Conservation (phyloP, 1,140 invertebrate species). For the Drosophila hydei region DNA sequence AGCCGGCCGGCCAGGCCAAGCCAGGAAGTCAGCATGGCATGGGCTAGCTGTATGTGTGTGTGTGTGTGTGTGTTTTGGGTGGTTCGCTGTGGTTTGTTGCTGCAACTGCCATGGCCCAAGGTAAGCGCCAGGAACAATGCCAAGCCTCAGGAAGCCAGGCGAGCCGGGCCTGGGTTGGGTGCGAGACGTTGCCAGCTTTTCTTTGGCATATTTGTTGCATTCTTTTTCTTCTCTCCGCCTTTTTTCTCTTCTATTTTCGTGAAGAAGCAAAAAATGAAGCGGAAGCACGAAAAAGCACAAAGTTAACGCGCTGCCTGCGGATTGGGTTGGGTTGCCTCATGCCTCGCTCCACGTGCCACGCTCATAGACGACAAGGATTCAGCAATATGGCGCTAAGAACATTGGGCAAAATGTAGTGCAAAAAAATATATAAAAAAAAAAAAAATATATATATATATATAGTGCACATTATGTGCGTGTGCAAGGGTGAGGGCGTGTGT, state of each 20-base stretch:
- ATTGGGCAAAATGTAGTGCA: constrained; percentile 77
- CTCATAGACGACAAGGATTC: constrained; percentile 36
- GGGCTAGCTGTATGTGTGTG: background rate
- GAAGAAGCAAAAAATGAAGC: constrained; percentile 69
- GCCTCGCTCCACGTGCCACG: constrained; percentile 1
- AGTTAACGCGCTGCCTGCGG: constrained; percentile 65
- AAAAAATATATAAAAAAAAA: constrained; percentile 45
- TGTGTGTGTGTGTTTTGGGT: background rate
- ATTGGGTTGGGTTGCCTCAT: background rate
- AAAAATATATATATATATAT: constrained; percentile 15
- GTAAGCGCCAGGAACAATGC: constrained; percentile 61
- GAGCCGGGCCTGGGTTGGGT: constrained; percentile 16
- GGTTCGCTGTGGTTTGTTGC: constrained; percentile 1
- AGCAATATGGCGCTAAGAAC: constrained; percentile 77
- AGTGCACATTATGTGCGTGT: constrained; percentile 71
- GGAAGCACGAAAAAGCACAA: constrained; percentile 79
- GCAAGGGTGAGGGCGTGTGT: constrained; percentile 33
- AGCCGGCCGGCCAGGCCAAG: constrained; percentile 50
- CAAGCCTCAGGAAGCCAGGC: constrained; percentile 17
- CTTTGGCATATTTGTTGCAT: constrained; percentile 59
- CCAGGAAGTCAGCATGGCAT: constrained; percentile 53
- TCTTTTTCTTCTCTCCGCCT: constrained; percentile 13
- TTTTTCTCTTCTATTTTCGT: constrained; percentile 28
- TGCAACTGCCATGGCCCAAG: constrained; percentile 50
- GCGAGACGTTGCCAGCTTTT: constrained; percentile 55